These are phyloP conservation scores for Chiloscyllium punctatum DNA, from an alignment of 2,797 vertebrate genomes.

Conservation along the genomic window DNA sequence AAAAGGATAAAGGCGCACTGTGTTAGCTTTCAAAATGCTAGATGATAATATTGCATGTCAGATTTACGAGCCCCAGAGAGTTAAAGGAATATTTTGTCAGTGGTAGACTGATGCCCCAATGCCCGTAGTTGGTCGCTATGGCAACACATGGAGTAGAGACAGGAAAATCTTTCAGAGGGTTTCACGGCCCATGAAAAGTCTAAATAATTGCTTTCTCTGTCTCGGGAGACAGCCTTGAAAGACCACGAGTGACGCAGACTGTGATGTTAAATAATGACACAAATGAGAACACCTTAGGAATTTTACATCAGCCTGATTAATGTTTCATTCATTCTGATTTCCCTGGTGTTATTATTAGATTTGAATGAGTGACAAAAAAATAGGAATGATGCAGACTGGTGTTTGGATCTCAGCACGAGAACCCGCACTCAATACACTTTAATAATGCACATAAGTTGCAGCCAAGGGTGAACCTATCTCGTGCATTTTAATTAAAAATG, in stretches of 20 bases:
- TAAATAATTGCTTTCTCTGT: conserved; percentile 29
- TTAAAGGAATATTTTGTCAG: conserved; percentile 4
- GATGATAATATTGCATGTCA: background rate
- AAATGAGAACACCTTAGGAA: conserved; percentile 33
- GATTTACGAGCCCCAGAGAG: background rate
- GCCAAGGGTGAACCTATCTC: background rate
- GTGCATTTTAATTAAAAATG: conserved; percentile 28
- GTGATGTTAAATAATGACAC: conserved; percentile 44
- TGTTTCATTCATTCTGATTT: background rate
- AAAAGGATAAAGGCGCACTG: background rate
- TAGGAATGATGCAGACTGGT: background rate
- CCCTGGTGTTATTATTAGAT: conserved; percentile 36
- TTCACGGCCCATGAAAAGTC: conserved; percentile 42
- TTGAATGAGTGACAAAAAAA: conserved; percentile 29
- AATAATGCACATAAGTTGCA: background rate
- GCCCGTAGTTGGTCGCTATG: conserved; percentile 43
- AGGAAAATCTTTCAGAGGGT: conserved; percentile 38
- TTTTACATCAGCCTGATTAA: background rate
- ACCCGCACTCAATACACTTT: background rate
- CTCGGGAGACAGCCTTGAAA: conserved; percentile 39
- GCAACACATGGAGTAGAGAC: conserved; percentile 42
- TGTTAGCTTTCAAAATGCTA: background rate
- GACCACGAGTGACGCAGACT: conserved; percentile 35
- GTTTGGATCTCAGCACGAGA: background rate
- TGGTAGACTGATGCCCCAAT: conserved; percentile 39